phyloP scores from a whole-genome alignment of 2,113 vertebrate species.

The Grammomys surdaster region DNA sequence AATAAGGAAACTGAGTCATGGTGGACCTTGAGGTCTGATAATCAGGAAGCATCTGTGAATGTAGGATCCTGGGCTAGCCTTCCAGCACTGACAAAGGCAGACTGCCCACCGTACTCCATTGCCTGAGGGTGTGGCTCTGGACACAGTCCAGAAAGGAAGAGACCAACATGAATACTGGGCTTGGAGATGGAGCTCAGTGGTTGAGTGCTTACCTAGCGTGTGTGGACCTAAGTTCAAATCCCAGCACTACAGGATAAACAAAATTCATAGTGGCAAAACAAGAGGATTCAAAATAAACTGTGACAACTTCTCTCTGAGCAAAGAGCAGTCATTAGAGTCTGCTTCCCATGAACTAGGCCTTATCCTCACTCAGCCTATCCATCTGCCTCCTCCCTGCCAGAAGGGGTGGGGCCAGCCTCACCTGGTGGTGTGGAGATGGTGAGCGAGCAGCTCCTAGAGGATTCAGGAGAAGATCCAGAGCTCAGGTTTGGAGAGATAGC shows the following conservation, averaged over 20 bases:
- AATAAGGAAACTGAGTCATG: background rate
- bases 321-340: background rate
- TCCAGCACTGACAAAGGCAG: background rate
- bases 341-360: background rate
- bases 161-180: background rate
- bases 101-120: background rate
- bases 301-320: background rate
- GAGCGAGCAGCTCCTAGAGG: slow-evolving; percentile 90
- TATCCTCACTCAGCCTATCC: background rate
- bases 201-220: background rate
- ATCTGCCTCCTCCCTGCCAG: background rate
- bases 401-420: slow-evolving; percentile 70
- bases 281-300: background rate
- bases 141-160: slow-evolving; percentile 18
- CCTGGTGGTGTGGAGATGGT: slow-evolving; percentile 86
- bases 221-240: background rate
- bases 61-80: background rate
- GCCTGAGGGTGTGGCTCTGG: background rate
- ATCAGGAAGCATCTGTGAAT: background rate
- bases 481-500: slow-evolving; percentile 89
- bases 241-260: background rate
- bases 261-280: background rate
- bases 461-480: slow-evolving; percentile 88
- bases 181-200: background rate
- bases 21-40: background rate